phyloP scores from a whole-genome alignment of 2,888 invertebrate species.

The Brachyopa scutellaris region DNA sequence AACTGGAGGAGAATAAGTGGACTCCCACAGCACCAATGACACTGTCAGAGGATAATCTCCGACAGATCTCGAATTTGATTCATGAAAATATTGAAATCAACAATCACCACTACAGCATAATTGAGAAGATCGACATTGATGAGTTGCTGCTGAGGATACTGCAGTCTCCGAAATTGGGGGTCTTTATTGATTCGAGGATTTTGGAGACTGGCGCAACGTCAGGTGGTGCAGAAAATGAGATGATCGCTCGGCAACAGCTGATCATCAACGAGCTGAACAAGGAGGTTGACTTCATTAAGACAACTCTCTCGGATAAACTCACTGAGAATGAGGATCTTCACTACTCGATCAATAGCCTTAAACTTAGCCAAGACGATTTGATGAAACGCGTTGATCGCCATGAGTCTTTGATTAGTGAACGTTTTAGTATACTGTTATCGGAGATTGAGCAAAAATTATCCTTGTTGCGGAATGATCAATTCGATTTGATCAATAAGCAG shows the following conservation, averaged over 20 bases:
- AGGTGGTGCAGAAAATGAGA: conserved; percentile 54
- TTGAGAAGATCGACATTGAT: conserved; percentile 79
- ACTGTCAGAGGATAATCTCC: conserved; percentile 79
- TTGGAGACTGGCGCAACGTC: conserved; percentile 76
- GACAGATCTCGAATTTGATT: conserved; percentile 79
- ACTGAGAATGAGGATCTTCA: conserved; percentile 79
- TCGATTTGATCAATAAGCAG: conserved; percentile 83
- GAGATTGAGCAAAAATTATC: conserved; percentile 78
- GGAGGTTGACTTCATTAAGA: conserved; percentile 84
- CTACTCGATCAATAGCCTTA: conserved; percentile 77
- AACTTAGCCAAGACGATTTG: conserved; percentile 77
- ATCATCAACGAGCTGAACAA: conserved; percentile 83
- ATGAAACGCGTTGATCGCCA: conserved; percentile 77
- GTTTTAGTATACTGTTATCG: conserved; percentile 76
- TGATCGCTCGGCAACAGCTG: conserved; percentile 80
- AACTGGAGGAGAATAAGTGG: conserved; percentile 74
- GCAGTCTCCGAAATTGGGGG: conserved; percentile 76
- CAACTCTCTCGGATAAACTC: conserved; percentile 83
- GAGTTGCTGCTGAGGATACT: conserved; percentile 80
- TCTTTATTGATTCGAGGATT: conserved; percentile 77
- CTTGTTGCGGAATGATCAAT: conserved; percentile 80
- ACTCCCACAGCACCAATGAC: conserved; percentile 71
- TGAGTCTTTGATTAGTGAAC: conserved; percentile 77
- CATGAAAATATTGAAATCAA: conserved; percentile 76
- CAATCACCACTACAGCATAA: conserved; percentile 75